Base-by-base conservation (phyloP, 2,888 invertebrate genomes). In the Nymphalis polychloros region DNA sequence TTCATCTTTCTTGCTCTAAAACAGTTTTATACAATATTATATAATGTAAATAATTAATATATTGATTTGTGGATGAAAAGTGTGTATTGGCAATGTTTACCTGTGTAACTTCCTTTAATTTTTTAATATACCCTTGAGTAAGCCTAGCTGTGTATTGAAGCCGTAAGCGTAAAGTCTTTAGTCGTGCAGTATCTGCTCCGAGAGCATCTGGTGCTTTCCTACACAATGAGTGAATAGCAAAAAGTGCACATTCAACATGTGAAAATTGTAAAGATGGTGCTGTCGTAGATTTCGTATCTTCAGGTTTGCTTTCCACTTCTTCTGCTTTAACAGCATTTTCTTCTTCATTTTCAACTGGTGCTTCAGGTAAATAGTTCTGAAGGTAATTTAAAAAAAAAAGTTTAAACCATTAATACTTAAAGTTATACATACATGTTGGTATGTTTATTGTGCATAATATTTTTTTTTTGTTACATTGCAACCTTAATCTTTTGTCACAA, bases 121-220 rank as follows among this genome's bases (percentile, higher is more conserved):
- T 96, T 82, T 96, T 96, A 8, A 91, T 89, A 75, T 93, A 98
- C 72, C 97, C 97, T 90, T 98, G 98, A 70, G 97, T 97, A 46
- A 97, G 96, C 70, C 98, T 94, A 0, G 98, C 98, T 81, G 98
- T 97, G 87, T 98, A 98, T 84, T 98, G 98, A 71, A 99, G 90
- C 75, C 98, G 94, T 57, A 96, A 89, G 73, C 97, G 95, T 78
- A 98, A 96, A 79, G 98, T 97, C 85, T 98, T 98, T 10, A 98
- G 91, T 76, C 95, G 93, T 16, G 91, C 87, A 16, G 95, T 95
- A 79, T 97, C 96, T 27, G 95, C 94, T 73, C 96, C 94, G 46
- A 95, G 94, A 19, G 94, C 94, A 69, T 96, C 97, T 0, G 97
- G 96, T 74, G 94, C 94, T 80, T 96, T 96, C 73, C 96, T 94